Evolutionary conservation across 2,113 vertebrate species (phyloP), one percentile per base, ranked within the genome.

Genomic region (Sturnira hondurensis): DNA sequence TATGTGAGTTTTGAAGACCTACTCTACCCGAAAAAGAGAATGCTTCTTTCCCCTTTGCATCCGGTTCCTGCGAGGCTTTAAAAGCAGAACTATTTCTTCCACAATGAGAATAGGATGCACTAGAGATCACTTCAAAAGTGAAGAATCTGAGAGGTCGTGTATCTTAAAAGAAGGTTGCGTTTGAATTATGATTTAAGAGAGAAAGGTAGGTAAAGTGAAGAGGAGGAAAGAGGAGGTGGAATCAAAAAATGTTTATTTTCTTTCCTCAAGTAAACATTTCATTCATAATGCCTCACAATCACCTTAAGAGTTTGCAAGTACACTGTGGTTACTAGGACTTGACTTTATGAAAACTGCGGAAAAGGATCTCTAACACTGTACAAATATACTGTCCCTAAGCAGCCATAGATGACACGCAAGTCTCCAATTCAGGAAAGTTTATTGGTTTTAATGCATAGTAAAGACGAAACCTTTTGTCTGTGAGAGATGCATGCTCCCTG

Each of bases 41-140:
- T 2, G 1, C 0, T 58, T 36, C 0, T 83, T 89, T 95, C 3
- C 13, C 26, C 28, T 92, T 74, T 87, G 16, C 5, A 24, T 61
- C 0, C 15, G 28, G 1, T 68, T 96, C 1, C n/a, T 80, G 2
- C 5, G 65, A 85, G 38, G 0, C 22, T 74, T 78, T 84, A 70
- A 61, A 67, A 83, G 17, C 9, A 77, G 20, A 10, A 14, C 1
- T 71, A 26, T 38, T 92, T 67, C 52, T 88, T 76, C 26, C 19
- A 73, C 3, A n/a, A 26, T 3, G 28, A 5, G 17, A 56, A 38
- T 4, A 71, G 5, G 2, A 31, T 19, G 3, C 4, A n/a, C 7
- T 38, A 65, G 3, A 95, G 56, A 24, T 89, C 43, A 58, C n/a
- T 89, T 4, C 24, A 38, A 38, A 95, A 82, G 3, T 67, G 78